Conservation (phyloP, 2,797 vertebrate species). For the Dendrocincla tyrannina region DNA sequence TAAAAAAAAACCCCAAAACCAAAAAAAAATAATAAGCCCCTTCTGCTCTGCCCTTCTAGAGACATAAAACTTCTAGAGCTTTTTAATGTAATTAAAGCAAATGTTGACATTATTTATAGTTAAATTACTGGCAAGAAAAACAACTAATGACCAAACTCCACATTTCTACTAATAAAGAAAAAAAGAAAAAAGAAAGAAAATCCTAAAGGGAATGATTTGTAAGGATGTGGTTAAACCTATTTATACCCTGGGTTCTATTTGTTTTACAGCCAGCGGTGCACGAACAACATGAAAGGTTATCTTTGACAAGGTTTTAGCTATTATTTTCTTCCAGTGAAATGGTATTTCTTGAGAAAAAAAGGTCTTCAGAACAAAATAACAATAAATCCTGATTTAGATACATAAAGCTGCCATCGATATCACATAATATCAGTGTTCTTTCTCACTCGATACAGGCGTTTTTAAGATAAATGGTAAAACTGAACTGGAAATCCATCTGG, state of each 20-base stretch:
- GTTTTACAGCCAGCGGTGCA: slow-evolving; percentile 79
- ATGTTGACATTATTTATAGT: slow-evolving; percentile 54
- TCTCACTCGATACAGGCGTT: slow-evolving; percentile 93
- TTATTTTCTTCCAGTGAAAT: slow-evolving; percentile 93
- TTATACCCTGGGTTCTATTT: slow-evolving; percentile 80
- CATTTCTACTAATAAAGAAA: slow-evolving; percentile 13
- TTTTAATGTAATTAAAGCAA: slow-evolving; percentile 72
- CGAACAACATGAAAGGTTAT: slow-evolving; percentile 84
- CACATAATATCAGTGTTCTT: slow-evolving; percentile 99
- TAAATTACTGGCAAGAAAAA: slow-evolving; percentile 62
- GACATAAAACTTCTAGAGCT: slow-evolving; percentile 35
- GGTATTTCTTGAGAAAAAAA: slow-evolving; percentile 88
- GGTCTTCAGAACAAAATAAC: slow-evolving; percentile 99
- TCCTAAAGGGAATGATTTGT: slow-evolving; percentile 75
- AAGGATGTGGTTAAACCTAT: slow-evolving; percentile 80
- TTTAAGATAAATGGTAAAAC: slow-evolving; percentile 99
- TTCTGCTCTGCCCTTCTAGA: slow-evolving; percentile 33
- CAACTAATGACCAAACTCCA: slow-evolving; percentile 30
- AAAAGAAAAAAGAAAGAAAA: slow-evolving; percentile 25
- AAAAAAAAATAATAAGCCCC: neutral
- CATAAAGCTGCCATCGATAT: slow-evolving; percentile 99
- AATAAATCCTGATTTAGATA: slow-evolving; percentile 98
- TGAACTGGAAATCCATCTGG: slow-evolving; percentile 99
- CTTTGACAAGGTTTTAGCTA: slow-evolving; percentile 87
- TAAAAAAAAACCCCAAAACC: neutral